phyloP scores from a whole-genome alignment of 2,797 vertebrate species.

The Coluber constrictor region DNA sequence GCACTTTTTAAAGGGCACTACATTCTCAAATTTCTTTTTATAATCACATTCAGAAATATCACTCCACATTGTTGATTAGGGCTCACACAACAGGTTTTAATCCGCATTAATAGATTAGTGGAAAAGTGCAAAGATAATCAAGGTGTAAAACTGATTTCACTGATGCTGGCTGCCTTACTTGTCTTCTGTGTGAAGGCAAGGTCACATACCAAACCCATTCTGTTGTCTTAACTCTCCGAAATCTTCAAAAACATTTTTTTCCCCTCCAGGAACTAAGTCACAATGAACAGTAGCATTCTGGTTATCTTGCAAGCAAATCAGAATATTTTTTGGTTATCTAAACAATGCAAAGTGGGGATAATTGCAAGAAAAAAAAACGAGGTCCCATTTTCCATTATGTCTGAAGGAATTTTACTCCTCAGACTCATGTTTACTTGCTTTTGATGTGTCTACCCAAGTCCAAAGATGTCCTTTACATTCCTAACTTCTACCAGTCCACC shows the following conservation, averaged over 20 bases:
- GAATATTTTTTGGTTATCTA: not conserved
- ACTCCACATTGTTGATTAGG: not conserved
- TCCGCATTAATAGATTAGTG: not conserved
- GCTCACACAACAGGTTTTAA: not conserved
- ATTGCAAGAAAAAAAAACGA: not conserved
- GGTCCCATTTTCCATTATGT: not conserved
- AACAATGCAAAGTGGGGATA: not conserved
- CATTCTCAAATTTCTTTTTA: not conserved
- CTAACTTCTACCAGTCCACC: not conserved
- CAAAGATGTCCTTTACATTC: not conserved
- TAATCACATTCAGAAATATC: not conserved
- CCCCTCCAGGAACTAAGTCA: not conserved
- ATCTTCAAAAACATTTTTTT: not conserved
- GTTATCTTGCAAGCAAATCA: not conserved
- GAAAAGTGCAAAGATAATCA: not conserved
- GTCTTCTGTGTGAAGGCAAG: not conserved
- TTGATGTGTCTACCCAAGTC: not conserved
- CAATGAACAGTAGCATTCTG: not conserved
- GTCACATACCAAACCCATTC: not conserved
- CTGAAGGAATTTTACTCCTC: not conserved
- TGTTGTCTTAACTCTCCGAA: not conserved
- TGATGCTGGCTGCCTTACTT: not conserved
- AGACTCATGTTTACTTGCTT: not conserved
- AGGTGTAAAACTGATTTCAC: not conserved
- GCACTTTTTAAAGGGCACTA: not conserved